Evolutionary conservation across 1,140 invertebrate genomes (phyloP).

Genomic region (Listronotus bonariensis): DNA sequence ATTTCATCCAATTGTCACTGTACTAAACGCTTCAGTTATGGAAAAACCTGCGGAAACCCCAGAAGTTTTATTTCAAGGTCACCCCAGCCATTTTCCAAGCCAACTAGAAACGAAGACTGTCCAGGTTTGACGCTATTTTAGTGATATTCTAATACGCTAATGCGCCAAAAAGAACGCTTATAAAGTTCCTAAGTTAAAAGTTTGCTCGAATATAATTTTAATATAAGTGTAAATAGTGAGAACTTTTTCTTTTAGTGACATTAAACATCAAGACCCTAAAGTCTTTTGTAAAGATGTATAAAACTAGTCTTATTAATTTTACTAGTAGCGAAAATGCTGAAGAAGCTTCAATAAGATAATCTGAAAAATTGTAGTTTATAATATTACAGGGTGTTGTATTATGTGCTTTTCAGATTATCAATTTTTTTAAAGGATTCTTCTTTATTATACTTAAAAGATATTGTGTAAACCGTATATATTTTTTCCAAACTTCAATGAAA

Average conservation of each 20-base stretch:
- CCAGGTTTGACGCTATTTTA: conserved; percentile 66
- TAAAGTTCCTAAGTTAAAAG: conserved; percentile 54
- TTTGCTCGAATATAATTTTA: neutral
- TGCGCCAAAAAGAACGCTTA: conserved; percentile 31
- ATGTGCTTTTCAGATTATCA: too few relatives aligned
- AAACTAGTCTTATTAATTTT: neutral
- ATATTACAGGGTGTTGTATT: too few relatives aligned
- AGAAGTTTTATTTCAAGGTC: conserved; percentile 37
- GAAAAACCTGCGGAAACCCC: conserved; percentile 29
- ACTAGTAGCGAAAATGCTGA: neutral
- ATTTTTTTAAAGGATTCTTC: too few relatives aligned
- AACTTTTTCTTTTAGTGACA: conserved; percentile 1
- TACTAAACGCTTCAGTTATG: conserved; percentile 47
- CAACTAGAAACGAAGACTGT: conserved; percentile 51
- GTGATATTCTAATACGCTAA: conserved; percentile 48
- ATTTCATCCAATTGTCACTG: conserved; percentile 64
- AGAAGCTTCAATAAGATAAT: neutral
- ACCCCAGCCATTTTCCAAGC: conserved; percentile 27
- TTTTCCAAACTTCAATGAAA: too few relatives aligned
- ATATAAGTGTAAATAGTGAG: neutral
- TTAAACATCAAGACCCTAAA: neutral
- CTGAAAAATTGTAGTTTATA: too few relatives aligned
- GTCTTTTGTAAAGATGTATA: conserved; percentile 1
- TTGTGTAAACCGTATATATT: too few relatives aligned
- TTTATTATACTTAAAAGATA: too few relatives aligned